These are phyloP conservation scores for Phocides pigmalion DNA, from an alignment of 1,140 invertebrate genomes.

Conservation along the genomic window DNA sequence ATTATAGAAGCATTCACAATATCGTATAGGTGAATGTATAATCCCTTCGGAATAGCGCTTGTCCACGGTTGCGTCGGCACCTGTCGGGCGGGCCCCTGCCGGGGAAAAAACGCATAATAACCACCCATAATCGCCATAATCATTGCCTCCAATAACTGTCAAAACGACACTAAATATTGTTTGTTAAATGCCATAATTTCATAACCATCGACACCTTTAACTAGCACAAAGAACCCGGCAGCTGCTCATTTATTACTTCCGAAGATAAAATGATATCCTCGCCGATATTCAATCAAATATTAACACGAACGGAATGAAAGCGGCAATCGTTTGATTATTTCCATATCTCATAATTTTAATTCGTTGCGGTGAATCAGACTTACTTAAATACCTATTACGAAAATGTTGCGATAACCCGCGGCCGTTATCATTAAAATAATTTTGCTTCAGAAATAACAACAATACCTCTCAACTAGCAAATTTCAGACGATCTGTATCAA, in stretches of 20 bases:
- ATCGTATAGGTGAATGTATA: conserved; percentile 4
- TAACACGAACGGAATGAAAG: conserved; percentile 21
- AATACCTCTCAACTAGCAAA: conserved; percentile 12
- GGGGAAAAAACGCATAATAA: conserved; percentile 60
- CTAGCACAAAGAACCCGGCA: conserved; percentile 48
- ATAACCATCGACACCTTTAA: conserved; percentile 70
- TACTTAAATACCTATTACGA: conserved; percentile 8
- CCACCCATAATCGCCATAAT: conserved; percentile 70
- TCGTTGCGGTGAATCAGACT: not conserved
- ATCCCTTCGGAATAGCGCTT: conserved; percentile 13
- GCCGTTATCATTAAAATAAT: conserved; percentile 19
- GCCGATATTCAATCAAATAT: conserved; percentile 24
- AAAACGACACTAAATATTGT: conserved; percentile 81
- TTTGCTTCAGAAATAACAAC: conserved; percentile 2
- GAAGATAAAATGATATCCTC: conserved; percentile 28
- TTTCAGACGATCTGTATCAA: conserved; percentile 17
- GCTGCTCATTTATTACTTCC: conserved; percentile 29
- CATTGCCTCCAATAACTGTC: conserved; percentile 79
- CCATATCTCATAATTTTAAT: conserved; percentile 11
- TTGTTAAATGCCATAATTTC: conserved; percentile 76
- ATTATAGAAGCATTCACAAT: not conserved
- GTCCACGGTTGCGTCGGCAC: conserved; percentile 2
- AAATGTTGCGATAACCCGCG: not conserved
- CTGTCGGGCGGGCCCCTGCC: conserved; percentile 15
- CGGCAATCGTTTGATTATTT: conserved; percentile 20